Evolutionary conservation across 1,140 invertebrate species (phyloP).

Genomic region (Pomacea maculata): DNA sequence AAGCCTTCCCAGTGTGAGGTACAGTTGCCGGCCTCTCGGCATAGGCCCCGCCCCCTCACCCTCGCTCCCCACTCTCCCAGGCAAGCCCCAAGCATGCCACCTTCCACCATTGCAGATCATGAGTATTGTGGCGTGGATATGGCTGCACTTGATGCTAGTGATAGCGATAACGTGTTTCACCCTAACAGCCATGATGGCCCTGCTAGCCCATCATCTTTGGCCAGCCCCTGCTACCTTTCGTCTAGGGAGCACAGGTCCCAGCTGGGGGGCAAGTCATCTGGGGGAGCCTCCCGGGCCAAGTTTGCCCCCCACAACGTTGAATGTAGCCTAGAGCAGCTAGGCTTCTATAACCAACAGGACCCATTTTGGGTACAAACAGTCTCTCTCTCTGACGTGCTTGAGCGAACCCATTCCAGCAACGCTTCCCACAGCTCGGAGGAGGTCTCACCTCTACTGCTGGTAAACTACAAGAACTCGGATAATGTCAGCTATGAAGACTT

Average conservation of each 20-base stretch:
- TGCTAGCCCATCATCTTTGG: constrained; percentile 15
- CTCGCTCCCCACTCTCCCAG: neutral
- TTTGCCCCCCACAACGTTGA: constrained; percentile 45
- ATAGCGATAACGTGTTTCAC: constrained; percentile 18
- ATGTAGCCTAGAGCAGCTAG: constrained; percentile 53
- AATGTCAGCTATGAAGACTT: constrained; percentile 93
- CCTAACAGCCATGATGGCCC: constrained; percentile 19
- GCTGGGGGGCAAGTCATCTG: neutral
- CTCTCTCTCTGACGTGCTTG: constrained; percentile 12
- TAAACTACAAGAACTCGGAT: constrained; percentile 61
- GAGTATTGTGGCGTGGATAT: constrained; percentile 21
- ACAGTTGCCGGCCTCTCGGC: constrained; percentile 2
- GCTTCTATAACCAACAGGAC: constrained; percentile 56
- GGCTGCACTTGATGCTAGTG: neutral
- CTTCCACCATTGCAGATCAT: constrained; percentile 8
- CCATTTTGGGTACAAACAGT: constrained; percentile 57
- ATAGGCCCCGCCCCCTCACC: constrained; percentile 13
- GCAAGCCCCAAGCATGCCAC: constrained; percentile 7
- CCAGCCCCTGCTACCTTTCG: neutral
- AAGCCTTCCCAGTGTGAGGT: constrained; percentile 17
- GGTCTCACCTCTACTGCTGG: constrained; percentile 49
- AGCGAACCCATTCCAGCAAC: constrained; percentile 16
- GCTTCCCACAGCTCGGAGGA: constrained; percentile 33
- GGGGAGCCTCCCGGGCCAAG: constrained; percentile 41
- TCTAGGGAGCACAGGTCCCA: neutral